These are phyloP conservation scores for Empidonax alnorum DNA, from an alignment of 2,113 vertebrate species.

Conservation along the genomic window DNA sequence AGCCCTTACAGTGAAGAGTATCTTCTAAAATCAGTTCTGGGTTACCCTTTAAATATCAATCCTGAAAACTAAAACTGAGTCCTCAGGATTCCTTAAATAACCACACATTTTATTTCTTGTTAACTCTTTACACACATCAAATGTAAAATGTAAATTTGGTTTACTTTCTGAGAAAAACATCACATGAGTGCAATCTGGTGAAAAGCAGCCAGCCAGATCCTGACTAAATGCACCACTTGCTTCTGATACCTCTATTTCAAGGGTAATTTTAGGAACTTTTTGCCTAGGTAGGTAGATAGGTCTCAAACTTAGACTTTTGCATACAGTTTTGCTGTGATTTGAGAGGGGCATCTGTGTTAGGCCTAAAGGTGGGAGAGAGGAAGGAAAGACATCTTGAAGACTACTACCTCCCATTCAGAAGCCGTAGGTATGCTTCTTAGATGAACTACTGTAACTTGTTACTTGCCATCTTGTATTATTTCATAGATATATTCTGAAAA, in stretches of 20 bases:
- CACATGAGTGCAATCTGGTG: background rate
- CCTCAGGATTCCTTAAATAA: background rate
- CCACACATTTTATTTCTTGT: background rate
- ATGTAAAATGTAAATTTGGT: background rate
- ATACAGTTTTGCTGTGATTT: background rate
- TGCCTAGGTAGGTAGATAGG: background rate
- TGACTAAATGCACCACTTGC: background rate
- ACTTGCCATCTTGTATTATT: background rate
- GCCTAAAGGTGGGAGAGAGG: background rate
- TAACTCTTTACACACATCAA: background rate
- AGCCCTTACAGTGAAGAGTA: background rate
- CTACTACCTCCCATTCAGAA: background rate
- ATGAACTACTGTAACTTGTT: background rate
- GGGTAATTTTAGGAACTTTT: background rate
- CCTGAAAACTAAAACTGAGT: background rate
- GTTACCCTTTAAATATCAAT: conserved; percentile 34
- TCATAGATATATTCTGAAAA: background rate
- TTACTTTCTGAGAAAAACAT: conserved; percentile 14
- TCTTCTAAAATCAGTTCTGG: conserved; percentile 8
- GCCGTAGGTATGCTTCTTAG: background rate
- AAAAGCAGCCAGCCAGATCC: background rate
- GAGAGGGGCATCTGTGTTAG: background rate
- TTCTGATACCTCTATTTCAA: background rate
- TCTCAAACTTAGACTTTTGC: background rate
- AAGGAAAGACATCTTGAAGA: background rate